phyloP scores from a whole-genome alignment of 2,113 vertebrate genomes.

The Regulus satrapa region DNA sequence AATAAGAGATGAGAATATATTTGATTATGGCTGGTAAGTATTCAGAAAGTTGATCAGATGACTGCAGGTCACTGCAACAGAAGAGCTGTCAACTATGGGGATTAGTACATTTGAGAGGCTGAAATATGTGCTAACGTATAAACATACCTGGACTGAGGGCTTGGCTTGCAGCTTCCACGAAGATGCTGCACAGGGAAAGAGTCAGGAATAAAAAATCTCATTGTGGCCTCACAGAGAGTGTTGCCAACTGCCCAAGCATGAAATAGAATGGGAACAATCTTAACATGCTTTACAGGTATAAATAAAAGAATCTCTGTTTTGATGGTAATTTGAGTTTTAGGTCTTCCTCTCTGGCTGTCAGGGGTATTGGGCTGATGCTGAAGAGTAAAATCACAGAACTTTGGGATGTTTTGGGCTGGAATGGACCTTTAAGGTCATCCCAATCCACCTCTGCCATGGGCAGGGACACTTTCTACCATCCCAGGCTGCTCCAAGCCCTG shows the following conservation, averaged over 20 bases:
- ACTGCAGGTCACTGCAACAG: constrained; percentile 69
- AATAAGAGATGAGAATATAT: constrained; percentile 80
- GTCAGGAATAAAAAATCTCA: not conserved
- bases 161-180: not conserved
- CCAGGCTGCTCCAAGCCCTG: rapidly evolving
- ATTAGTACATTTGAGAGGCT: constrained; percentile 60
- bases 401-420: not conserved
- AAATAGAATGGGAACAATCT: not conserved
- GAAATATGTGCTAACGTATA: not conserved
- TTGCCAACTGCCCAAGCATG: not conserved
- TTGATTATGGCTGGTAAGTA: constrained; percentile 76
- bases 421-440: not conserved
- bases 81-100: constrained; percentile 61
- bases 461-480: rapidly evolving
- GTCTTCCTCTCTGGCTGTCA: rapidly evolving
- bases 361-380: too few species aligned
- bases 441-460: rapidly evolving
- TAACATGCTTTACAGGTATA: not conserved
- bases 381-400: not conserved
- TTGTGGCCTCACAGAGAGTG: not conserved
- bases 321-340: not conserved
- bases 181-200: not conserved
- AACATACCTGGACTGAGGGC: constrained; percentile 52
- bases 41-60: constrained; percentile 77
- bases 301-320: not conserved